Evolutionary conservation across 1,140 invertebrate genomes (phyloP), one percentile per base, ranked within the genome.

Genomic region (Cecropterus lyciades): DNA sequence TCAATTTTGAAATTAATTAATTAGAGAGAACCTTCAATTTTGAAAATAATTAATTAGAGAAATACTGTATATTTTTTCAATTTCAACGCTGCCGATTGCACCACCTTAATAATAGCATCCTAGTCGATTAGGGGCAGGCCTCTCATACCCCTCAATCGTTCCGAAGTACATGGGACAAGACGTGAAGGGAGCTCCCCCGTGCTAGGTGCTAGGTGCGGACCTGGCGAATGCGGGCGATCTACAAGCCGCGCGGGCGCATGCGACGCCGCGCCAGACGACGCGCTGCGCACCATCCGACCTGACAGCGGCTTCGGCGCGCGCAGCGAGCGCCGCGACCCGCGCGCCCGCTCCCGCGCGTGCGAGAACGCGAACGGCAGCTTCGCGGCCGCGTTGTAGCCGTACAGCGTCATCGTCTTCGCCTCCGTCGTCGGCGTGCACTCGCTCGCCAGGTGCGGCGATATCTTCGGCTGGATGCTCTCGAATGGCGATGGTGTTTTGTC

Each of bases 371-470:
- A 93, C 33, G 92, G 92, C 27, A 93, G 82, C 67, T 84, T 84
- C 16, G 92, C 92, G 4, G 92, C 92, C 49, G 92, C 92, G 70
- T 93, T 93, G 83, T 93, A 92, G 43, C 80, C 87, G 70, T 91
- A 91, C 73, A 85, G 68, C 66, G 75, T 91, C 89, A 80, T 86
- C 67, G 77, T 81, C 52, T 67, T 73, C 24, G 73, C 72, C 73
- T 86, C 89, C 24, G 72, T 72, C 24, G 84, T 84, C 30, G 88
- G 76, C 60, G 85, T 85, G 33, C 80, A 85, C 56, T 79, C 82
- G 30, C 79, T 79, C 13, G 82, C 83, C 15, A 89, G 69, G 6
- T 85, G 65, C 63, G 89, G 82, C 3, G 92, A 91, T 55, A 92
- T 92, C 73, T 92, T 92, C 65, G 83, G 86, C 60, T 84, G 81